A percentile compares a stretch with the other conserved stretches of the same genome.
phyloP scores from a whole-genome alignment of 2,888 invertebrate genomes.

The Drosophila anomelani region DNA sequence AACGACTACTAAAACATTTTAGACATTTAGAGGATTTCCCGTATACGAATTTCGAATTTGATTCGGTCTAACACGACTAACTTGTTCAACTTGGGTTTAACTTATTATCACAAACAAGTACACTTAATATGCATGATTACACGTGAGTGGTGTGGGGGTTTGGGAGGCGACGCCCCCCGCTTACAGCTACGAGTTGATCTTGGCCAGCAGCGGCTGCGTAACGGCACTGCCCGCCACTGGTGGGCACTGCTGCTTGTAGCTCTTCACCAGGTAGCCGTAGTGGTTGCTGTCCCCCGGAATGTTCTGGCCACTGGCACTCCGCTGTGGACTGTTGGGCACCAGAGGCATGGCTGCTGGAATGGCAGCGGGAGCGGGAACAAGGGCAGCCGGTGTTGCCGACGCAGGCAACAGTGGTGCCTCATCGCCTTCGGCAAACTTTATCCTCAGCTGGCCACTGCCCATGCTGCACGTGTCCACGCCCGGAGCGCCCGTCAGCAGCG shows the following conservation, averaged over 20 bases:
- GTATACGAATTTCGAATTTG: constrained; percentile 39
- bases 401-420: constrained; percentile 56
- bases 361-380: constrained; percentile 6
- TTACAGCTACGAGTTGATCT: constrained; percentile 81
- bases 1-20: constrained; percentile 10
- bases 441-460: constrained; percentile 64
- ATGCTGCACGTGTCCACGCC: constrained; percentile 60
- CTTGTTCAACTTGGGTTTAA: constrained; percentile 74
- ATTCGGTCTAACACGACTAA: constrained; percentile 51
- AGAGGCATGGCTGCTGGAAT: constrained; percentile 24
- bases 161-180: constrained; percentile 16
- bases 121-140: constrained; percentile 68
- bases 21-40: constrained; percentile 19
- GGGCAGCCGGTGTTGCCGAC: constrained; percentile 10
- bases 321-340: constrained; percentile 40
- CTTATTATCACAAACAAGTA: constrained; percentile 77
- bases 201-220: constrained; percentile 82
- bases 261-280: constrained; percentile 76
- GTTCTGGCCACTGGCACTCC: constrained; percentile 62
- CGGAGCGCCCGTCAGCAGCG: constrained; percentile 58
- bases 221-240: constrained; percentile 61
- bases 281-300: constrained; percentile 63
- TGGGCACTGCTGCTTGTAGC: constrained; percentile 72
- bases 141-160: constrained; percentile 11
- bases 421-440: constrained; percentile 70